Base-by-base conservation (phyloP, 2,797 vertebrate species). In the Tragopan temminckii region DNA sequence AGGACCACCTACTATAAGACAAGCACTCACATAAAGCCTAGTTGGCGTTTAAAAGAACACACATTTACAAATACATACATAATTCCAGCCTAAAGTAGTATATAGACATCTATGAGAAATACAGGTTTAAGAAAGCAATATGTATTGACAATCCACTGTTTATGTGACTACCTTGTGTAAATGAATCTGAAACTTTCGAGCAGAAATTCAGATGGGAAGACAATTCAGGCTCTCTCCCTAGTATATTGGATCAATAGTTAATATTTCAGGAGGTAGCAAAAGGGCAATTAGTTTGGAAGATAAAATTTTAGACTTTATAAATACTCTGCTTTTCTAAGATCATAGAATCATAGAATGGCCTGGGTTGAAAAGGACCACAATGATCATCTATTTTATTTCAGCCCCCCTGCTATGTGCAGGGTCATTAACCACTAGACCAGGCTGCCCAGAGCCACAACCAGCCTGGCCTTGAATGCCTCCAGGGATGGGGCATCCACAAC, bases 61-160 rank as follows among this genome's bases (percentile, higher is more conserved):
- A 4, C 2, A n/a, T 20, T 1, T 2, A 9, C 29, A 76, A 86
- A 79, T 11, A 45, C 3, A 45, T 9, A n/a, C 4, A 2, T 4
- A 76, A 53, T 62, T 83, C n/a, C 62, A 63, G 4, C 24, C 62
- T 61, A 19, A 84, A 46, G 6, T 77, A 3, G 31, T 55, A 36
- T 46, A 31, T 2, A 43, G 7, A 31, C 31, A 75, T 21, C 7
- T 5, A 55, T 53, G 9, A 66, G 33, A 61, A 83, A 78, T 21
- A 5, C 5, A 78, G 13, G 46, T 75, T 45, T 64, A 78, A 71
- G 12, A 69, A 48, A 58, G 3, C 1, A 57, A 74, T 85, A 40
- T 10, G 33, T n/a, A 7, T 25, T 64, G 13, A 50, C 46, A 11
- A 50, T 42, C 18, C 63, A 20, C 13, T 69, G 46, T 31, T 64